phyloP scores from a whole-genome alignment of 2,888 invertebrate genomes.

The Rhagonycha fulva region DNA sequence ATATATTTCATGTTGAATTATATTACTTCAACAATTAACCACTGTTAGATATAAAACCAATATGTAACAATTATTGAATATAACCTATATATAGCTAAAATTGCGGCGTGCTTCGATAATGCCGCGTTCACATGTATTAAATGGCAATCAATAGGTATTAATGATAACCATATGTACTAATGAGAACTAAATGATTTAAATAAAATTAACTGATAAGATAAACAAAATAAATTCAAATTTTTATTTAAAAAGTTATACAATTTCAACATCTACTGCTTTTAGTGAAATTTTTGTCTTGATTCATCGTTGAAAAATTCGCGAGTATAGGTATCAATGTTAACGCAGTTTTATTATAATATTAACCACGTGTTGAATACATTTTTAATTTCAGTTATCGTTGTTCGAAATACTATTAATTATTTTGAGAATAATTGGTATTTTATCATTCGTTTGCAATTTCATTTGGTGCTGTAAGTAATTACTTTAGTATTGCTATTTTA shows the following conservation, averaged over 20 bases:
- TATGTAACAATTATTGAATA: not conserved
- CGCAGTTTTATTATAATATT: not conserved
- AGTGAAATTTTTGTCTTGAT: not conserved
- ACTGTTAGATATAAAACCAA: not conserved
- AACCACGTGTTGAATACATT: not conserved
- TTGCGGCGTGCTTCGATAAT: not conserved
- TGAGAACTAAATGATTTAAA: not conserved
- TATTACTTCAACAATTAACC: not conserved
- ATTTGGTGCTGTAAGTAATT: not conserved
- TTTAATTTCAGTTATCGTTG: too few species aligned
- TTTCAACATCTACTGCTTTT: not conserved
- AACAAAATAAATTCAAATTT: not conserved
- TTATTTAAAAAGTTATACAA: not conserved
- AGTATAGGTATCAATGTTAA: not conserved
- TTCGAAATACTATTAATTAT: not conserved
- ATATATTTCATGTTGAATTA: slow-evolving; percentile 87
- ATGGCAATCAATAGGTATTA: too few species aligned
- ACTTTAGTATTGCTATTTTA: not conserved
- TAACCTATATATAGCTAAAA: not conserved
- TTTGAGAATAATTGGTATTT: not conserved
- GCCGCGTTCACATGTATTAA: not conserved
- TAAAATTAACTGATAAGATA: too few species aligned
- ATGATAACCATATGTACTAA: too few species aligned
- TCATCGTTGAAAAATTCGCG: not conserved
- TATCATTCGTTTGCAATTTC: not conserved